phyloP scores from a whole-genome alignment of 2,797 vertebrate species.

The Melanotaenia boesemani region DNA sequence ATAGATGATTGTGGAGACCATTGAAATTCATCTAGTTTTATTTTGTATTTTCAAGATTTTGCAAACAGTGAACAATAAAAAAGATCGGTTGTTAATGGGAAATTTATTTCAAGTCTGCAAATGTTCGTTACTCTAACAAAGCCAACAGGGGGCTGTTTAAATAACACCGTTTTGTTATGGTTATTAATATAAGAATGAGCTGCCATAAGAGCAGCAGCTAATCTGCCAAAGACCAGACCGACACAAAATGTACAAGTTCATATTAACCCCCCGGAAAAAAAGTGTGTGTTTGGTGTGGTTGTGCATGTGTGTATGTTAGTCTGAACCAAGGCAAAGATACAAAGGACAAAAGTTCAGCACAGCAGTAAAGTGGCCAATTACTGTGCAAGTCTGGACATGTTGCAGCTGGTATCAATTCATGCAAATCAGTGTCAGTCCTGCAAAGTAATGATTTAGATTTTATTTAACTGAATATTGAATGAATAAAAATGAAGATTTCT shows the following conservation, averaged over 20 bases:
- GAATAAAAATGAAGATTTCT: neutral
- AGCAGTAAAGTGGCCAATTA: conserved; percentile 71
- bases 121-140: neutral
- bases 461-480: neutral
- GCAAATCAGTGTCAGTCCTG: conserved; percentile 52
- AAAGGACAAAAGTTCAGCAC: conserved; percentile 76
- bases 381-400: conserved; percentile 75
- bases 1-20: neutral
- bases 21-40: neutral
- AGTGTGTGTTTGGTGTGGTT: neutral
- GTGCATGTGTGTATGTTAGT: conserved; percentile 18
- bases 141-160: neutral
- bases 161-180: neutral
- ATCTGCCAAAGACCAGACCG: conserved; percentile 14
- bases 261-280: conserved; percentile 26
- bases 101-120: neutral
- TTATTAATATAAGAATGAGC: neutral
- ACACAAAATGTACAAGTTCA: conserved; percentile 15
- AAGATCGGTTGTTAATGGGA: neutral
- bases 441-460: conserved; percentile 31
- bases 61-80: too few relatives aligned
- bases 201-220: neutral
- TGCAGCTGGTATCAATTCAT: conserved; percentile 51
- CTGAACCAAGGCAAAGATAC: conserved; percentile 64
- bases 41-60: too few relatives aligned